Evolutionary conservation across 2,113 vertebrate species (phyloP).

Genomic region (Lepus timidus): DNA sequence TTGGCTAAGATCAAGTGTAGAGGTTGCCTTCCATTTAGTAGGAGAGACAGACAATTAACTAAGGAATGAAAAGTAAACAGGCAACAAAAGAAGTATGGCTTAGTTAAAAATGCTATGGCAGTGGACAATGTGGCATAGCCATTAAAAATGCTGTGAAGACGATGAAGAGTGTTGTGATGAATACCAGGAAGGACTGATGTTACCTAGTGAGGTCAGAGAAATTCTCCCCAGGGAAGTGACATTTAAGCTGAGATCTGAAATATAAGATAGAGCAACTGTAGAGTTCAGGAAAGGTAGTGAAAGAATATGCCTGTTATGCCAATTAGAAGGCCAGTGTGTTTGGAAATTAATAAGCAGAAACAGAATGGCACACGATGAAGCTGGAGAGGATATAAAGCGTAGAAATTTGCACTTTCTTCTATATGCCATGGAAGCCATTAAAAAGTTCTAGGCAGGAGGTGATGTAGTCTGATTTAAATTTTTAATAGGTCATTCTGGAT

Average conservation of each 20-base stretch:
- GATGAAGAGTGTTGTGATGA: slow-evolving; percentile 26
- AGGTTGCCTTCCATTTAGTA: background rate
- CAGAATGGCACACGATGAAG: slow-evolving; percentile 14
- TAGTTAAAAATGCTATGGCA: background rate
- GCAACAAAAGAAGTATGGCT: background rate
- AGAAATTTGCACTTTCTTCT: slow-evolving; percentile 29
- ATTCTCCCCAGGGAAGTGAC: background rate
- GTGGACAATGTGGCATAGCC: too few relatives aligned
- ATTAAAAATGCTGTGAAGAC: slow-evolving; percentile 59
- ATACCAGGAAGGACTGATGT: slow-evolving; percentile 7
- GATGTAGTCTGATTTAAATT: background rate
- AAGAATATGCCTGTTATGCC: background rate
- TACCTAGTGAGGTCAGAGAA: background rate
- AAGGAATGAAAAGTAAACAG: background rate
- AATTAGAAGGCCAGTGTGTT: background rate
- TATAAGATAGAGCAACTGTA: slow-evolving; percentile 41
- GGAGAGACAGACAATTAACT: background rate
- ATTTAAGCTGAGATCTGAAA: slow-evolving; percentile 60
- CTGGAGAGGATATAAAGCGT: slow-evolving; percentile 1
- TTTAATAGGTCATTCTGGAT: slow-evolving; percentile 58
- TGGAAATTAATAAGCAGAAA: slow-evolving; percentile 22
- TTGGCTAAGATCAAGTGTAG: too few relatives aligned
- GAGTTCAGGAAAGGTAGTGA: slow-evolving; percentile 5
- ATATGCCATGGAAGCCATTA: background rate
- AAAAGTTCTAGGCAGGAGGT: slow-evolving; percentile 33